Base-by-base conservation (phyloP, 2,888 invertebrate genomes). In the Yponomeuta plumbellus region DNA sequence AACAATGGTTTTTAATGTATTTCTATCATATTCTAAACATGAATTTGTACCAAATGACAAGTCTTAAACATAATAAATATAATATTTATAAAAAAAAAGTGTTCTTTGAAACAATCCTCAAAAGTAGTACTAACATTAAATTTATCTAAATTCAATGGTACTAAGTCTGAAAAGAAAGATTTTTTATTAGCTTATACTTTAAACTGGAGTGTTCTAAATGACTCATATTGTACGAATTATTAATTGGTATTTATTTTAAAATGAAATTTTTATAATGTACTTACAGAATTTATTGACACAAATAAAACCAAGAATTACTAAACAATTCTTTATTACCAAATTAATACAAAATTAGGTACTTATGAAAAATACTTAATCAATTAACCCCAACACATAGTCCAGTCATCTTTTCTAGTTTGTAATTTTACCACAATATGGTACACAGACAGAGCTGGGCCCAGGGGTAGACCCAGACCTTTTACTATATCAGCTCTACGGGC, bases 11-110 rank as follows among this genome's bases (percentile, higher is more conserved):
- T 99, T 97, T 88, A 96, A 98, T 85, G 92, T 96, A 69, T 97
- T 97, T 79, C 89, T 98, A 69, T 98, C 98, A 0, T 97, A 95
- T 80, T 94, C 97, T 76, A 98, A 97, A 85, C 96, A 97, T 81
- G 93, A 78, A 78, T 87, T 88, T 74, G 80, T 83, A 73, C 13
- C 34, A 34, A 34, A 34, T 34, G 8, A 34, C 34, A 34, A 34
- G 34, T 8, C 34, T 34, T 34, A 34, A 10, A 34, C 34, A 34
- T 34, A 10, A 6, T 8, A 26, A 4, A 5, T 26, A 26, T 26
- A 26, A 26, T 2, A 4, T 5, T 26, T 26, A 4, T 26, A 5
- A 26, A 26, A 2, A 4, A 26, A n/a, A n/a, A n/a, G n/a, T n/a
- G 1, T 34, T 34, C 34, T 8, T 34, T 34, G 34, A 34, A 34